phyloP scores from a whole-genome alignment of 2,797 vertebrate genomes.

The Mus minutoides region DNA sequence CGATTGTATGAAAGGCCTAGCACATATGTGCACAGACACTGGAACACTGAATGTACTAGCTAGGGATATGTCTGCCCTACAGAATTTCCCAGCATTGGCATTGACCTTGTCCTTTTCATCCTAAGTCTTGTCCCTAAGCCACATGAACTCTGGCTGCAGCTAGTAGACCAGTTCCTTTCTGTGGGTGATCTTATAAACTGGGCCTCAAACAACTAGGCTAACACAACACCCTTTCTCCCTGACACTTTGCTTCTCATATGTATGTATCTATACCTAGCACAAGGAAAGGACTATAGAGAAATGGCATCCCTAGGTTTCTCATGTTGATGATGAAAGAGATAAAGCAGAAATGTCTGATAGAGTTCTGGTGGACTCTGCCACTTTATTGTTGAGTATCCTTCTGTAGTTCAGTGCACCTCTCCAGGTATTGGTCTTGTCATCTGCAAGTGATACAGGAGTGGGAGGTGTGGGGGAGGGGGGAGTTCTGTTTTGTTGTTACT shows the following conservation, averaged over 20 bases:
- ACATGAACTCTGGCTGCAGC: not conserved
- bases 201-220: not conserved
- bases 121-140: not conserved
- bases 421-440: not conserved
- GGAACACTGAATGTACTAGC: too few species aligned
- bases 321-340: not conserved
- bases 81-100: not conserved
- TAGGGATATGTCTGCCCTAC: not conserved
- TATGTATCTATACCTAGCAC: not conserved
- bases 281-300: not conserved
- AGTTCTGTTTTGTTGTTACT: not conserved
- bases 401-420: not conserved
- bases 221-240: not conserved
- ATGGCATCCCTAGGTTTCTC: not conserved
- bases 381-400: not conserved
- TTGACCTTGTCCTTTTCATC: not conserved
- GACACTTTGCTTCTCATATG: not conserved
- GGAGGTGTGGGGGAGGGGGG: too few species aligned
- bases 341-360: not conserved
- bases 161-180: not conserved
- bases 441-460: not conserved
- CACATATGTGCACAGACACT: not conserved
- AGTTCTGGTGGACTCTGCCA: not conserved
- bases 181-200: not conserved
- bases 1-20: not conserved